Conservation (phyloP, 2,888 invertebrate species). For the Poecilus cupreus region DNA sequence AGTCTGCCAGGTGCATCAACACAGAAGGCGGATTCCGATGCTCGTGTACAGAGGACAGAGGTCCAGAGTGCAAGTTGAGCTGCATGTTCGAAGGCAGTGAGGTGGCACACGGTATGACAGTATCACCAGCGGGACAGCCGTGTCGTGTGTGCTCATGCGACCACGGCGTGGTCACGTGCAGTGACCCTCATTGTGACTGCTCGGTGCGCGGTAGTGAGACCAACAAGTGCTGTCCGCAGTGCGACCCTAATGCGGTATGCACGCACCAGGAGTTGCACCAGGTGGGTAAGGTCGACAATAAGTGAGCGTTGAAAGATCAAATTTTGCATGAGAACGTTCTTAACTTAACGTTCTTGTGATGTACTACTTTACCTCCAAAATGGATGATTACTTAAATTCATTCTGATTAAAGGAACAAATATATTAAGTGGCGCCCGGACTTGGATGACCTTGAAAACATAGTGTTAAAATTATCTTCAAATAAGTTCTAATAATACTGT, state of each 20-base stretch:
- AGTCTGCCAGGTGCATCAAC: slow-evolving; percentile 86
- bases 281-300: too few species aligned
- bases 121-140: slow-evolving; percentile 72
- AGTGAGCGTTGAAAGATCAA: too few species aligned
- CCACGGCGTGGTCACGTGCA: slow-evolving; percentile 81
- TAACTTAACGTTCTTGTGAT: too few species aligned
- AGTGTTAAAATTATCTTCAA: too few species aligned
- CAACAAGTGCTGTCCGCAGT: slow-evolving; percentile 86
- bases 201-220: slow-evolving; percentile 73
- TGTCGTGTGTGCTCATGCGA: slow-evolving; percentile 75
- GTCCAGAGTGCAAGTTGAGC: slow-evolving; percentile 80
- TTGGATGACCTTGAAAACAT: too few species aligned
- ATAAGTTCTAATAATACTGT: too few species aligned
- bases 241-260: slow-evolving; percentile 84
- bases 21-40: slow-evolving; percentile 87
- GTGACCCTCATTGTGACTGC: slow-evolving; percentile 83
- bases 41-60: slow-evolving; percentile 76
- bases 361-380: too few species aligned
- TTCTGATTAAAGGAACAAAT: too few species aligned
- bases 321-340: too few species aligned
- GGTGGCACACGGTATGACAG: slow-evolving; percentile 76
- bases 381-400: too few species aligned
- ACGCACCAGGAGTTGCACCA: slow-evolving; percentile 86
- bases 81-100: slow-evolving; percentile 84
- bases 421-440: too few species aligned